Evolutionary conservation across 1,140 invertebrate genomes (phyloP).

Genomic region (Ruditapes philippinarum): DNA sequence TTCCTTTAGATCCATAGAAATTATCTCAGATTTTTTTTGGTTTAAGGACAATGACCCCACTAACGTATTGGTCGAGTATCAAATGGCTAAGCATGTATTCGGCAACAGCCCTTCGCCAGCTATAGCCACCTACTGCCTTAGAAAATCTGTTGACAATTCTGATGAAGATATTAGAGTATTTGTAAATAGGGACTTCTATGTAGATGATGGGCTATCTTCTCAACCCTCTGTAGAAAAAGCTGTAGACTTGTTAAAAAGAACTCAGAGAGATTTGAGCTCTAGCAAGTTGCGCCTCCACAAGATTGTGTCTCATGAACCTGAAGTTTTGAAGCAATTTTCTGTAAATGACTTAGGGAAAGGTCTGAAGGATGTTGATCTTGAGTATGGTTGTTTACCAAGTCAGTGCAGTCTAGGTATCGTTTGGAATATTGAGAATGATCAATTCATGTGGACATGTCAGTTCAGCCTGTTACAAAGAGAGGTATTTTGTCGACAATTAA

Average conservation of each 20-base stretch:
- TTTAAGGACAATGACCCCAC: conserved; percentile 56
- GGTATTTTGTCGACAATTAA: conserved; percentile 41
- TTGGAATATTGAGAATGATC: conserved; percentile 58
- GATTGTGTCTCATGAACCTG: conserved; percentile 52
- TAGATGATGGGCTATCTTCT: conserved; percentile 63
- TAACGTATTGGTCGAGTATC: too few species aligned
- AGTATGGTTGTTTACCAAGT: conserved; percentile 20
- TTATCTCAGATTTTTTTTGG: conserved; percentile 61
- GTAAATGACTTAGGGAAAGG: conserved; percentile 40
- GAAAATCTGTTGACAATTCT: conserved; percentile 26
- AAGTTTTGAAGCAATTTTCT: conserved; percentile 48
- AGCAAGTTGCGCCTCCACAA: conserved; percentile 60
- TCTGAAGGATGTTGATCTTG: conserved; percentile 37
- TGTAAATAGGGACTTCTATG: conserved; percentile 63
- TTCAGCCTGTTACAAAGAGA: conserved; percentile 5
- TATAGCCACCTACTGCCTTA: too few species aligned
- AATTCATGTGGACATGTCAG: conserved; percentile 50
- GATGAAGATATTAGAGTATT: conserved; percentile 34
- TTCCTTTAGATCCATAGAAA: conserved; percentile 40
- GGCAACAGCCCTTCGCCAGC: too few species aligned
- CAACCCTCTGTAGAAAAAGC: neutral
- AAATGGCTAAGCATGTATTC: conserved; percentile 36
- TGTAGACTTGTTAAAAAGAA: conserved; percentile 42
- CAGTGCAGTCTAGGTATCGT: conserved; percentile 54
- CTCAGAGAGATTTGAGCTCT: neutral